Evolutionary conservation across 1,140 invertebrate species (phyloP).

Genomic region (Trachymyrmex cornetzi): DNA sequence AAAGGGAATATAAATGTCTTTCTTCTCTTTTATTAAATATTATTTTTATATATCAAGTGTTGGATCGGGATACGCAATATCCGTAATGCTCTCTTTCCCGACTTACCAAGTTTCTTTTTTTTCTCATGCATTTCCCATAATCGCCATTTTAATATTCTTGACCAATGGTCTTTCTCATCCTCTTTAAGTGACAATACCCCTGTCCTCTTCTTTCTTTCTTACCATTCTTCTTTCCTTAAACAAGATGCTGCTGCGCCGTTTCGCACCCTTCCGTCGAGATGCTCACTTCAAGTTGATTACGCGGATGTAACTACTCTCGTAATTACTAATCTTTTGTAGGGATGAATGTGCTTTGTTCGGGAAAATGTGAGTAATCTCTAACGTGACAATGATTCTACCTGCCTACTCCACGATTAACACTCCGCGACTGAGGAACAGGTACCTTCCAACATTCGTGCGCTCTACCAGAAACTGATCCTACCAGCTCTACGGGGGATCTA

Average conservation of each 20-base stretch:
- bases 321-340: no score
- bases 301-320: no score
- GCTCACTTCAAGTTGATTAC: no score
- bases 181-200: neutral
- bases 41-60: neutral
- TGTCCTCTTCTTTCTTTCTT: neutral
- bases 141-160: conserved; percentile 2
- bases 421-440: no score
- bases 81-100: neutral
- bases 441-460: no score
- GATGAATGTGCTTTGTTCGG: conserved; percentile 55
- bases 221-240: neutral
- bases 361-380: conserved; percentile 19
- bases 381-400: no score
- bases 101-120: neutral
- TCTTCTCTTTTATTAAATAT: neutral
- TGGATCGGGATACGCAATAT: neutral
- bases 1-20: no score
- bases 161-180: neutral
- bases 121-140: neutral
- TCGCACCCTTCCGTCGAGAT: neutral
- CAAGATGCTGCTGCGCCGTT: neutral
- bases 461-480: no score
- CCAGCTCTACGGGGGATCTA: no score
- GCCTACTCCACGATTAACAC: no score